Evolutionary conservation across 1,140 invertebrate species (phyloP).

Genomic region (Sycophila sp.): DNA sequence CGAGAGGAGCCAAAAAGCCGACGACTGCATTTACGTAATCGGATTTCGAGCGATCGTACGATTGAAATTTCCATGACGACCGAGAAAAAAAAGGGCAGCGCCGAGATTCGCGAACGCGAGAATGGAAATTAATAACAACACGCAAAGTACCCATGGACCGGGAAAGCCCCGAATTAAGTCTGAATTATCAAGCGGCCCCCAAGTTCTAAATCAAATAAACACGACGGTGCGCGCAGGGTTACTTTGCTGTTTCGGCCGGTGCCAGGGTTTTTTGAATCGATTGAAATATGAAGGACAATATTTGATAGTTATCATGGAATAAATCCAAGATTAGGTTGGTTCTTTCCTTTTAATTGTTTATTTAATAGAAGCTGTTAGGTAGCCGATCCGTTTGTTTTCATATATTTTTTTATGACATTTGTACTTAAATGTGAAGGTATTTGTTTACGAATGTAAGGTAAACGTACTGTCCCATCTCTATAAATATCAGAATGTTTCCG

Average conservation of each 20-base stretch:
- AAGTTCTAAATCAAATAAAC: constrained; percentile 58
- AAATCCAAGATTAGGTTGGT: too few relatives aligned
- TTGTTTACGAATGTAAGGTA: too few relatives aligned
- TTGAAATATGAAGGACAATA: constrained; percentile 58
- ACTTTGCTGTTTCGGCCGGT: constrained; percentile 9
- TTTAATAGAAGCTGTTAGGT: too few relatives aligned
- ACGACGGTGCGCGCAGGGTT: constrained; percentile 52
- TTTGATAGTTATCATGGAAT: too few relatives aligned
- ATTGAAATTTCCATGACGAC: constrained; percentile 41
- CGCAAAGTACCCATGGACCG: constrained; percentile 46
- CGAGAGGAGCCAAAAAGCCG: background rate
- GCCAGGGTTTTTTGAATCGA: constrained; percentile 51
- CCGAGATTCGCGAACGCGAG: background rate
- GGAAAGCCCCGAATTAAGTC: constrained; percentile 41
- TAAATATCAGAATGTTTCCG: too few relatives aligned
- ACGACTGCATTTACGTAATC: constrained; percentile 25
- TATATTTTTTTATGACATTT: too few relatives aligned
- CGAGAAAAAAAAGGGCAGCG: background rate
- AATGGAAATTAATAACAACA: constrained; percentile 54
- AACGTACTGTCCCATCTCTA: too few relatives aligned
- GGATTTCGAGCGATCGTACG: constrained; percentile 16
- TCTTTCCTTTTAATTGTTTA: too few relatives aligned
- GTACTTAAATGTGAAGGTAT: too few relatives aligned
- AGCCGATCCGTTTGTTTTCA: too few relatives aligned
- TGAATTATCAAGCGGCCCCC: constrained; percentile 57